These are phyloP conservation scores for Mizuhopecten yessoensis DNA, from an alignment of 1,140 invertebrate species.

Conservation along the genomic window DNA sequence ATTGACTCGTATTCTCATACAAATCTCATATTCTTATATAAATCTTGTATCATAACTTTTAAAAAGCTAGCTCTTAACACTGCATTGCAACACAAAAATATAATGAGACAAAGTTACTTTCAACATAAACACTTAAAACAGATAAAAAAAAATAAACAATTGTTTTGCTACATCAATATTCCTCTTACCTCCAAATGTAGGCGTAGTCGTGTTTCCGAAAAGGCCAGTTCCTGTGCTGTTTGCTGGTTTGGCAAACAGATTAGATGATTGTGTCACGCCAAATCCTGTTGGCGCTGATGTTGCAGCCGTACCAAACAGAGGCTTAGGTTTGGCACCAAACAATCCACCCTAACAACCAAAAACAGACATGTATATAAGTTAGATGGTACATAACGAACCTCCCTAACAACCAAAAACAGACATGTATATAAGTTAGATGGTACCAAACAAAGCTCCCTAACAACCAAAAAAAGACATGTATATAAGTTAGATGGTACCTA, in stretches of 20 bases:
- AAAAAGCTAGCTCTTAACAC: too few species aligned
- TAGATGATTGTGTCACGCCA: conserved; percentile 65
- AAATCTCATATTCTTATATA: too few species aligned
- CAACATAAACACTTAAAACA: too few species aligned
- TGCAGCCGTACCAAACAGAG: conserved; percentile 85
- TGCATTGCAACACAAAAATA: too few species aligned
- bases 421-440: conserved; percentile 61
- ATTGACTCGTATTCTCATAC: too few species aligned
- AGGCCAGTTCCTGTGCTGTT: conserved; percentile 65
- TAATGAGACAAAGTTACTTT: too few species aligned
- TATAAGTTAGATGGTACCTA: conserved; percentile 78
- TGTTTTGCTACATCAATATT: neutral
- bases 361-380: conserved; percentile 18
- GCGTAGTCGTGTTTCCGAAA: conserved; percentile 64
- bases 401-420: conserved; percentile 64
- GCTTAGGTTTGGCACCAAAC: conserved; percentile 82
- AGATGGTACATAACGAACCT: conserved; percentile 81
- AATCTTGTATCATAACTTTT: too few species aligned
- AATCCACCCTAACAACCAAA: conserved; percentile 67
- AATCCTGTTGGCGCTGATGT: conserved; percentile 75
- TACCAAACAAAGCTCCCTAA: conserved; percentile 79
- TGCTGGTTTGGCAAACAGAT: conserved; percentile 75
- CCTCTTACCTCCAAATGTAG: conserved; percentile 65
- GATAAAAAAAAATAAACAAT: too few species aligned
- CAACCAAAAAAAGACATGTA: conserved; percentile 61